Base-by-base conservation (phyloP, 1,140 invertebrate species). In the Drosophila watanabei region DNA sequence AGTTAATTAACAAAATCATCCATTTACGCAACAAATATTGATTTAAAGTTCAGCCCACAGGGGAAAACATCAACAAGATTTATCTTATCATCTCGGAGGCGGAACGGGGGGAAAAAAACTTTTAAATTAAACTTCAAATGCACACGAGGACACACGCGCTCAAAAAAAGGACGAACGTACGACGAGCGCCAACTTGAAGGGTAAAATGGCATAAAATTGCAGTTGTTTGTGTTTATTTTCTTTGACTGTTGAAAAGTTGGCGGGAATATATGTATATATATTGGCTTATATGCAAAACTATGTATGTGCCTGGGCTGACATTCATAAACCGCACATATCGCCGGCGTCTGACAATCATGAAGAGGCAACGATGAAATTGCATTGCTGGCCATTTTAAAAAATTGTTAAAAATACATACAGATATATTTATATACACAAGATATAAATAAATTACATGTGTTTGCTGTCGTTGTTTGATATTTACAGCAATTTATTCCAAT, bases 281-380 rank as follows among this genome's bases (percentile, higher is more conserved):
- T 32, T 41, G 54, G 39, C 57, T 45, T 35, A 35, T 37, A 69
- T 43, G 37, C 32, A 45, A 30, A 16, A 59, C 35, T 20, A 37
- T 20, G n/a, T 35, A 43, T 56, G 16, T 59, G 37, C 75, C 46
- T 51, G 59, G 33, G 18, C 43, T 61, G 81, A 75, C 76, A 84
- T 43, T 69, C 70, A 80, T 83, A 75, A 84, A 71, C 75, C 76
- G 48, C 81, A 84, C 75, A 66, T 84, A 76, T 79, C 51, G 64
- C 64, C 41, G 37, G 33, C 63, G 49, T 54, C 32, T 49, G 61
- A 49, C 72, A 60, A 56, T 52, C 60, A 77, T 57, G 58, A 52
- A 58, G 41, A 57, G 64, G 18, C 43, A 49, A 33, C 64, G 43
- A 51, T 49, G 49, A 77, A 77, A 78, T 51, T 78, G 73, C 73